phyloP scores from a whole-genome alignment of 2,888 invertebrate genomes.

The Cosmia trapezina region DNA sequence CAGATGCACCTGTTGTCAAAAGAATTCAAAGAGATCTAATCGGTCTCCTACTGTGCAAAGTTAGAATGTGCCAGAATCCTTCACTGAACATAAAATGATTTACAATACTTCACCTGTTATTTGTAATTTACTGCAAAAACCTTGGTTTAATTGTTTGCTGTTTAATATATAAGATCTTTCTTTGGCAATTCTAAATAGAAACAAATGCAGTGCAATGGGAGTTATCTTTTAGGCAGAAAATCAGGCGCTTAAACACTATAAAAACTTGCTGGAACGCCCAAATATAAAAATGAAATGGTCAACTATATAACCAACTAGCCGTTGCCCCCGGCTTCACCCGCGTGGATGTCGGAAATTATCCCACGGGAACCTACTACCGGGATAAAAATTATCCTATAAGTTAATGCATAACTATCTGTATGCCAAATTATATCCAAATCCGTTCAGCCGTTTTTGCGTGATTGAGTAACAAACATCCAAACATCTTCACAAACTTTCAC shows the following conservation, averaged over 20 bases:
- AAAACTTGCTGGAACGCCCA: not conserved
- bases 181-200: not conserved
- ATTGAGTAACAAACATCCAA: too few relatives aligned
- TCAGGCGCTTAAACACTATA: too few relatives aligned
- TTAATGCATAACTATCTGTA: too few relatives aligned
- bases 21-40: conserved; percentile 40
- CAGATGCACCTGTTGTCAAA: conserved; percentile 18
- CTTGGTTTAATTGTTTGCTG: conserved; percentile 10
- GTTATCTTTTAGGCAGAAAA: not conserved
- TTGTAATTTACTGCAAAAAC: conserved; percentile 19
- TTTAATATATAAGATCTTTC: conserved; percentile 23
- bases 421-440: too few relatives aligned
- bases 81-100: conserved; percentile 42
- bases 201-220: not conserved
- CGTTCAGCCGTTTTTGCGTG: too few relatives aligned
- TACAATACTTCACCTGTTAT: conserved; percentile 48
- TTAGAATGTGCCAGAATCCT: conserved; percentile 44
- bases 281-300: not conserved
- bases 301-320: too few relatives aligned
- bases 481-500: too few relatives aligned
- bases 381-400: too few relatives aligned
- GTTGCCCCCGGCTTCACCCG: too few relatives aligned
- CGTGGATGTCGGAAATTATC: too few relatives aligned
- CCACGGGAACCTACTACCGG: too few relatives aligned
- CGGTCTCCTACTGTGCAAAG: not conserved